Conservation (phyloP, 2,888 invertebrate species). For the Trachelus troglodyta region DNA sequence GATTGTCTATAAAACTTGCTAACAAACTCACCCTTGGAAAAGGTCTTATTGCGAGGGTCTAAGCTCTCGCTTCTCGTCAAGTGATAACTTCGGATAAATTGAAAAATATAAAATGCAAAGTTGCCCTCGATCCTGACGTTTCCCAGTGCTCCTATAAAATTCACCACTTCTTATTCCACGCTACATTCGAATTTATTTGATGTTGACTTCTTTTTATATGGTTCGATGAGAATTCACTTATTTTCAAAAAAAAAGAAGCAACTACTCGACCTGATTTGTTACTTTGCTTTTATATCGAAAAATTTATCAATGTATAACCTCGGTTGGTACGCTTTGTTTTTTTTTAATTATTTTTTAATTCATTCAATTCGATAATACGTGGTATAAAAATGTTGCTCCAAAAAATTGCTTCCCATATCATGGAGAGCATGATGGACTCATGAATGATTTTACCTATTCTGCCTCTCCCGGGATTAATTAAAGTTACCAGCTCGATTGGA, state of each 20-base stretch:
- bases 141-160: background rate
- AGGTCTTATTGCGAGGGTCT: background rate
- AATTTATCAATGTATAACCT: background rate
- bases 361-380: background rate
- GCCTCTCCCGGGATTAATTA: background rate
- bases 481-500: background rate
- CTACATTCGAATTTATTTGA: background rate
- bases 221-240: background rate
- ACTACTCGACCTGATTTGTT: background rate
- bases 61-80: background rate
- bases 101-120: constrained; percentile 51
- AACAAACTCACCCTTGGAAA: constrained; percentile 45
- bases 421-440: background rate
- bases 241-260: background rate
- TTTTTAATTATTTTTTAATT: background rate
- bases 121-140: background rate
- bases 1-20: constrained; percentile 58
- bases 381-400: background rate
- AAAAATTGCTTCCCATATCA: background rate
- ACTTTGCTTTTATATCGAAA: background rate
- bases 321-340: background rate
- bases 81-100: constrained; percentile 43
- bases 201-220: background rate
- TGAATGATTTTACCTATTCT: background rate
- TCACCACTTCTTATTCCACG: background rate